Conservation (phyloP, 1,140 invertebrate genomes). For the Dendrolimus punctatus region DNA sequence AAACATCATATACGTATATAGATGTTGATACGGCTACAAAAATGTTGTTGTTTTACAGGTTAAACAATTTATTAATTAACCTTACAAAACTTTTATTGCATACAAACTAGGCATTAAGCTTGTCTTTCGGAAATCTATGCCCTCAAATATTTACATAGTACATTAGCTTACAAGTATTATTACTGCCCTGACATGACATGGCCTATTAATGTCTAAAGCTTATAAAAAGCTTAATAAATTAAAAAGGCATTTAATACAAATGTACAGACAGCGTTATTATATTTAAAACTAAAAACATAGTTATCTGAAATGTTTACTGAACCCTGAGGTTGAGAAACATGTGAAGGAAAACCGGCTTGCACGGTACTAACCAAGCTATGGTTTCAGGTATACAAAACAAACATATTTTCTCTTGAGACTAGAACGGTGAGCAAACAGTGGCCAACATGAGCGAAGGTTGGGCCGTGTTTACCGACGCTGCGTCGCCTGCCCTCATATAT, state of each 20-base stretch:
- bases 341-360: conserved; percentile 49
- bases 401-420: conserved; percentile 68
- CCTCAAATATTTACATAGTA: no score
- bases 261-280: background rate
- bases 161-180: no score
- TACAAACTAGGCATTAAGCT: no score
- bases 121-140: no score
- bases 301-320: conserved; percentile 27
- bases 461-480: conserved; percentile 55
- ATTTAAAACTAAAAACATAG: background rate
- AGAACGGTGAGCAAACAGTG: conserved; percentile 60
- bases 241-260: background rate
- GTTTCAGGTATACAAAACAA: conserved; percentile 59
- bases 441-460: conserved; percentile 53
- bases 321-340: conserved; percentile 38
- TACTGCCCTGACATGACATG: no score
- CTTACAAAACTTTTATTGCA: no score
- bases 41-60: no score
- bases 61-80: no score
- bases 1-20: no score
- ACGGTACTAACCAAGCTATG: conserved; percentile 32
- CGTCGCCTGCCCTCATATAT: conserved; percentile 68
- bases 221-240: no score
- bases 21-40: no score
- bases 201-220: no score